Conservation (phyloP, 2,113 vertebrate genomes). For the Phyllostomus hastatus region DNA sequence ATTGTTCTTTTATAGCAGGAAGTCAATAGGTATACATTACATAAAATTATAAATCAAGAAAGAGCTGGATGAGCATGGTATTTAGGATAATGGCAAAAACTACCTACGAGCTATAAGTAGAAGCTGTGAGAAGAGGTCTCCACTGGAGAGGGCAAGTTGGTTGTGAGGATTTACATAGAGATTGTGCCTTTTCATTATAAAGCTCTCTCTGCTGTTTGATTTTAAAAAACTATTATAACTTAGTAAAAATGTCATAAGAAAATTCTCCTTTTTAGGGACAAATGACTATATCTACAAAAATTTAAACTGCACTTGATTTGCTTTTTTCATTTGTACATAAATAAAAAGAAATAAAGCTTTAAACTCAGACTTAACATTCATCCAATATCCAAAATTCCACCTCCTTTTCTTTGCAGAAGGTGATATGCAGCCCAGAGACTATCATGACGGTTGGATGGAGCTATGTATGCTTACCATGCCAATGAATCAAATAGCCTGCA, state of each 20-base stretch:
- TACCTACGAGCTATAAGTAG: neutral
- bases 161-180: neutral
- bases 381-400: neutral
- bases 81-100: neutral
- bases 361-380: neutral
- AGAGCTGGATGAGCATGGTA: neutral
- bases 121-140: neutral
- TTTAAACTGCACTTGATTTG: neutral
- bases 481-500: neutral
- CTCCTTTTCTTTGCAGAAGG: neutral
- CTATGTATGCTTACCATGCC: no score
- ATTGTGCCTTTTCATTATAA: neutral
- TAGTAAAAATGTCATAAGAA: neutral
- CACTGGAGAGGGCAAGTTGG: neutral
- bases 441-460: neutral
- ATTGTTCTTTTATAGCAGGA: neutral
- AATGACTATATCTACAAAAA: neutral
- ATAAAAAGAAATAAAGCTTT: neutral
- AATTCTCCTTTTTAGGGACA: neutral
- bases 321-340: neutral
- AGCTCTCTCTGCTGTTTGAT: neutral
- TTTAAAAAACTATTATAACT: neutral
- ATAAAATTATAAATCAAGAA: neutral
- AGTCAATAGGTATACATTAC: neutral
- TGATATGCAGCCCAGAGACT: neutral